phyloP scores from a whole-genome alignment of 2,888 invertebrate genomes.

The Leptinotarsa juncta region DNA sequence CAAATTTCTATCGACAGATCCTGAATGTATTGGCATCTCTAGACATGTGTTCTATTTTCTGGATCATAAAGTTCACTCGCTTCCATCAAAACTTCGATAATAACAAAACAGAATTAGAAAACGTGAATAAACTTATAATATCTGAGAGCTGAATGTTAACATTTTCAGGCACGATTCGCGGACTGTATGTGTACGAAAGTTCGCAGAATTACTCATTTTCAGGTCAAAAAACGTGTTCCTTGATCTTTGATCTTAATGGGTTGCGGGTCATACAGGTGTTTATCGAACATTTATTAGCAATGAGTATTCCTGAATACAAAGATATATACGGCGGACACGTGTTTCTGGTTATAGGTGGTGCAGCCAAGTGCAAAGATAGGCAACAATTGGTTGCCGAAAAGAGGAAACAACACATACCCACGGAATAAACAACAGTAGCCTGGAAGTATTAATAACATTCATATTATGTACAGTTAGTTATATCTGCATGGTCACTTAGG shows the following conservation, averaged over 20 bases:
- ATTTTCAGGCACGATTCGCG: conserved; percentile 18
- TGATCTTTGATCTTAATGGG: background rate
- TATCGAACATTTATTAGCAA: background rate
- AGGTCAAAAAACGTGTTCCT: conserved; percentile 2
- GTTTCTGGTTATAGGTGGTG: background rate
- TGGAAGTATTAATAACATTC: too few species aligned
- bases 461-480: too few species aligned
- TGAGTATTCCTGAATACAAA: background rate
- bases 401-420: too few species aligned
- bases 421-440: too few species aligned
- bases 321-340: too few species aligned
- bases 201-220: conserved; percentile 10
- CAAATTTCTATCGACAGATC: background rate
- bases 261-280: background rate
- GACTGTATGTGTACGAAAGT: background rate
- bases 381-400: background rate
- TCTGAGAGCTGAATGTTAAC: conserved; percentile 10
- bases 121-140: conserved; percentile 17
- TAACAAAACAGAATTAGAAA: conserved; percentile 1
- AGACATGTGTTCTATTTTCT: conserved; percentile 6
- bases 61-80: conserved; percentile 7
- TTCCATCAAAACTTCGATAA: conserved; percentile 3
- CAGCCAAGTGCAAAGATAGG: background rate
- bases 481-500: too few species aligned
- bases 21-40: background rate